phyloP scores from a whole-genome alignment of 2,113 vertebrate genomes.

The Mormyrus lacerda region DNA sequence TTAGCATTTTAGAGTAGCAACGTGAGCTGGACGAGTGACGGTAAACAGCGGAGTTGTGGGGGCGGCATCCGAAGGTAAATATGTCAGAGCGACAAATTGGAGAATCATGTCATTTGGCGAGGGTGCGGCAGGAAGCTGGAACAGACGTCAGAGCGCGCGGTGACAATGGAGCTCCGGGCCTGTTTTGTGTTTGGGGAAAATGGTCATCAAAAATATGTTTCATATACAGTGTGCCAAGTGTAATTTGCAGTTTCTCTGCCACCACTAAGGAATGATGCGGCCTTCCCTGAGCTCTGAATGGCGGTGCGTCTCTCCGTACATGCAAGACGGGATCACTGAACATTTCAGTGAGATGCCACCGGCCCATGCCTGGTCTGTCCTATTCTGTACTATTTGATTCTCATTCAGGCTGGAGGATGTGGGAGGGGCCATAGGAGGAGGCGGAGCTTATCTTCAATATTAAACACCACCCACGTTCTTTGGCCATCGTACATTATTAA shows the following conservation, averaged over 20 bases:
- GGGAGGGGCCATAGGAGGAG: background rate
- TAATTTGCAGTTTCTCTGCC: background rate
- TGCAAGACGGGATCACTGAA: background rate
- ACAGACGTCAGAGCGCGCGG: background rate
- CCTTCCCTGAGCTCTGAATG: background rate
- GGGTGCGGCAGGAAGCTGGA: background rate
- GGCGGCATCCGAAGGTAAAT: background rate
- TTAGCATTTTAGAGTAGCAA: no score
- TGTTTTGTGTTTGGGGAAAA: background rate
- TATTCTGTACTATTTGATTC: background rate
- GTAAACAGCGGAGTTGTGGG: background rate
- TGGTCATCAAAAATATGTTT: background rate
- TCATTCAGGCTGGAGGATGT: background rate
- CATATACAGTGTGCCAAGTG: background rate
- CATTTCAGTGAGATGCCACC: background rate
- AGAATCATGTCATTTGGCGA: constrained; percentile 7
- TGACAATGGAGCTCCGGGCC: background rate
- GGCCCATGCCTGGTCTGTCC: background rate
- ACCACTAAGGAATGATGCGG: background rate
- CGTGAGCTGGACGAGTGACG: background rate
- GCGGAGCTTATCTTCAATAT: background rate
- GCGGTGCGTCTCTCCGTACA: background rate
- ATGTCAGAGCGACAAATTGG: background rate
- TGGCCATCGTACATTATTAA: background rate
- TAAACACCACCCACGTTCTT: background rate